These are phyloP conservation scores for Heliconius hewitsoni DNA, from an alignment of 1,140 invertebrate genomes.

Conservation along the genomic window DNA sequence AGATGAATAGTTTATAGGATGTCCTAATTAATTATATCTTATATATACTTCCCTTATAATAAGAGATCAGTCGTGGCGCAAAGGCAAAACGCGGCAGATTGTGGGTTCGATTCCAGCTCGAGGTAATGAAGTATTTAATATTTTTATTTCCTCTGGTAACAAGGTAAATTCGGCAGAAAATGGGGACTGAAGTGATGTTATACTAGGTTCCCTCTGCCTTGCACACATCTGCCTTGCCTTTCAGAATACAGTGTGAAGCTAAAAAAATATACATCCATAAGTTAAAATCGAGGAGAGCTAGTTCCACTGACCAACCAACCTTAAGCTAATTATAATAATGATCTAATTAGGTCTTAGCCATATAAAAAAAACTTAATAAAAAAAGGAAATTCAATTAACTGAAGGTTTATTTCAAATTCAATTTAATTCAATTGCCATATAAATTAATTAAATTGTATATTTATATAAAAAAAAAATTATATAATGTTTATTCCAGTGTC, in stretches of 20 bases:
- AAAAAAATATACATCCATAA: background rate
- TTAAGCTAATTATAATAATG: conserved; percentile 22
- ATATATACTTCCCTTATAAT: background rate
- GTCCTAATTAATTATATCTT: background rate
- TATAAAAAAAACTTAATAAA: conserved; percentile 15
- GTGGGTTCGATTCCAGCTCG: too few species aligned
- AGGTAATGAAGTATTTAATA: too few species aligned
- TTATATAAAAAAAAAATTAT: conserved; percentile 34
- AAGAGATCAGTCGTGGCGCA: too few species aligned
- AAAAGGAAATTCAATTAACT: conserved; percentile 22
- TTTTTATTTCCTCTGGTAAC: too few species aligned
- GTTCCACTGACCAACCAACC: conserved; percentile 12
- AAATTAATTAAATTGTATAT: conserved; percentile 29
- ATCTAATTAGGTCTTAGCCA: background rate
- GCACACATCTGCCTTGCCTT: too few species aligned
- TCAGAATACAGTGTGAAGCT: too few species aligned
- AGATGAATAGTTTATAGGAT: background rate
- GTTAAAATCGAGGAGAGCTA: conserved; percentile 22
- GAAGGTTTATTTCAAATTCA: conserved; percentile 14
- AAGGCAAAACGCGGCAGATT: too few species aligned
- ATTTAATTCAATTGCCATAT: conserved; percentile 28
- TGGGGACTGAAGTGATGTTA: too few species aligned
- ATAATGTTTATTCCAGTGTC: conserved; percentile 35
- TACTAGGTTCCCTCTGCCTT: too few species aligned
- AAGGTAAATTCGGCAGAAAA: too few species aligned